These are phyloP conservation scores for Lottia scabra DNA, from an alignment of 2,888 invertebrate genomes.

Conservation along the genomic window DNA sequence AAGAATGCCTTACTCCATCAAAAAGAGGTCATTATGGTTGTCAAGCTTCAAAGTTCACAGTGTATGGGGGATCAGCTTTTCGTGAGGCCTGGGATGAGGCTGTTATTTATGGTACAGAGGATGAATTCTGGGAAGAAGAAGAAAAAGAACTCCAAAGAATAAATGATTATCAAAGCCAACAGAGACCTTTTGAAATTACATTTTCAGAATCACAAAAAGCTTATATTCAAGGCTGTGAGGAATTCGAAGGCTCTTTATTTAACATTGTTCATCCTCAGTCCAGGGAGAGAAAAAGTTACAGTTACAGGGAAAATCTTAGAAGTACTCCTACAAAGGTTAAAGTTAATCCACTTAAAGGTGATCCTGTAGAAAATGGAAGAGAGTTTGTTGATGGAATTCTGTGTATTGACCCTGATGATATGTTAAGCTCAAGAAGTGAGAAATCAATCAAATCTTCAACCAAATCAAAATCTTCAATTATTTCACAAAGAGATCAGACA, in stretches of 20 bases:
- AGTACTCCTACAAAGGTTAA: not conserved
- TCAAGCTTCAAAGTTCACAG: not conserved
- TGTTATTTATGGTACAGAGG: not conserved
- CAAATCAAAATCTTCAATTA: not conserved
- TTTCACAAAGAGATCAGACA: not conserved
- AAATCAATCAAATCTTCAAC: not conserved
- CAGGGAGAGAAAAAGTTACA: not conserved
- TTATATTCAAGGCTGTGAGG: not conserved
- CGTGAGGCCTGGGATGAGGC: not conserved
- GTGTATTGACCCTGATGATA: not conserved
- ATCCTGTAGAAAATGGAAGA: not conserved
- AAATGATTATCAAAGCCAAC: not conserved
- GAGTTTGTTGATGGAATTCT: not conserved
- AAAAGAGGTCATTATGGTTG: not conserved
- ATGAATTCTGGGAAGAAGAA: not conserved
- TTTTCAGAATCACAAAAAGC: not conserved
- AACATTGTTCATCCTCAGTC: not conserved
- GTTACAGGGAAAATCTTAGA: not conserved
- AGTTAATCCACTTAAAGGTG: not conserved
- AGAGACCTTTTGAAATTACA: not conserved
- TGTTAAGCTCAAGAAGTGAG: not conserved
- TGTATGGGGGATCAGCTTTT: not conserved
- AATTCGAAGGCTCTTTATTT: not conserved
- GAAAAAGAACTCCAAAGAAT: not conserved
- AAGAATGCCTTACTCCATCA: not conserved